Evolutionary conservation across 2,797 vertebrate genomes (phyloP).

Genomic region (Heteromormyrus szaboi): DNA sequence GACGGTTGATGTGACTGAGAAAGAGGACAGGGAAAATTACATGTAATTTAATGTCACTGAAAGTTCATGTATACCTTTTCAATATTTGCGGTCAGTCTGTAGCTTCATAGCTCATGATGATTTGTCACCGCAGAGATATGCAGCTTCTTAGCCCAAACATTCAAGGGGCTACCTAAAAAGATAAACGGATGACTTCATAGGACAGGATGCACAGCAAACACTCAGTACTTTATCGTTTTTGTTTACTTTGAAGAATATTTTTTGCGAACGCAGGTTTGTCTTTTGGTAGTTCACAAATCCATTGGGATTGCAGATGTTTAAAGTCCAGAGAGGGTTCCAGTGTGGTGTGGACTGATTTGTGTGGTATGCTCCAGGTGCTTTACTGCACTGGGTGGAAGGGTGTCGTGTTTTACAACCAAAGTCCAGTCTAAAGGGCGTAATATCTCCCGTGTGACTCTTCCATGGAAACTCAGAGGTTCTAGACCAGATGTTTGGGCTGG

Average conservation of each 20-base stretch:
- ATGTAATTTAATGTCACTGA: not conserved
- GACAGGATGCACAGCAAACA: not conserved
- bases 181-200: not conserved
- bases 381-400: not conserved
- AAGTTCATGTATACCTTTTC: not conserved
- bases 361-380: not conserved
- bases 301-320: not conserved
- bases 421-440: not conserved
- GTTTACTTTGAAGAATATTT: not conserved
- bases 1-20: not conserved
- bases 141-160: not conserved
- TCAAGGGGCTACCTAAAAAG: not conserved
- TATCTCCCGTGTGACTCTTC: slow-evolving; percentile 7
- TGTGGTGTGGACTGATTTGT: not conserved
- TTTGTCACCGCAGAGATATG: not conserved
- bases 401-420: slow-evolving; percentile 5
- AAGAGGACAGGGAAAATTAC: not conserved
- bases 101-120: not conserved
- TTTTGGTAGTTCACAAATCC: not conserved
- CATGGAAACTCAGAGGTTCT: not conserved
- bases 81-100: not conserved
- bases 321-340: not conserved
- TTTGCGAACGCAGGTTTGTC: not conserved
- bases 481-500: slow-evolving; percentile 3
- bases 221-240: not conserved